Evolutionary conservation across 2,113 vertebrate genomes (phyloP).

Genomic region (Lepus europaeus): DNA sequence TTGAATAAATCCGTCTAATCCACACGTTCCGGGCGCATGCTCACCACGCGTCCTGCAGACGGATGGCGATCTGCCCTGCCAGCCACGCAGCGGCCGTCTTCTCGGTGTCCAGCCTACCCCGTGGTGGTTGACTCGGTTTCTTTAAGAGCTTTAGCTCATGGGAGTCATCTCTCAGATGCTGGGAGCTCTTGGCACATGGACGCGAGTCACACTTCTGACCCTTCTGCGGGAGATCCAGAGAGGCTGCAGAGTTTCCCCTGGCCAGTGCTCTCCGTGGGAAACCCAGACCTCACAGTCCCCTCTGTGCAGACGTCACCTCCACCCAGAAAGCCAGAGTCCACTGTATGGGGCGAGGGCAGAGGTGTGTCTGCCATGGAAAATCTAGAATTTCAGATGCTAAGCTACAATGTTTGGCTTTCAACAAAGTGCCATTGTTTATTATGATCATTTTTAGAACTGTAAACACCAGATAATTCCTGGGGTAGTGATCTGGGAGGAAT

Average conservation of each 20-base stretch:
- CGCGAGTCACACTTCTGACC: neutral
- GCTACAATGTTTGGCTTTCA: constrained; percentile 48
- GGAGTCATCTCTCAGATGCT: neutral
- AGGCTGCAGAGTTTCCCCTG: neutral
- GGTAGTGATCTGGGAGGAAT: constrained; percentile 57
- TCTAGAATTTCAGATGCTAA: constrained; percentile 43
- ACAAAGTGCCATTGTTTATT: constrained; percentile 68
- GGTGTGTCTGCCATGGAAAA: constrained; percentile 13
- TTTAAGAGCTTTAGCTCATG: neutral
- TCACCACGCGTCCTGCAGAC: neutral
- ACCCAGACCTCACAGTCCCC: neutral
- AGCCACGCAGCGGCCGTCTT: neutral
- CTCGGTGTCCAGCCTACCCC: neutral
- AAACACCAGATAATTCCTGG: constrained; percentile 68
- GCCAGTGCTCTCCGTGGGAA: neutral
- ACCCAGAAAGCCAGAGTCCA: neutral
- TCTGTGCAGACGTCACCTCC: neutral
- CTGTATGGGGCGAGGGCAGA: neutral
- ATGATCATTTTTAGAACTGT: constrained; percentile 72
- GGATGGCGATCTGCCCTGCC: neutral
- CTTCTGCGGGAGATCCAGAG: neutral
- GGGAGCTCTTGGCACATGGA: neutral
- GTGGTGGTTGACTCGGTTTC: neutral
- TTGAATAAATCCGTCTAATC: neutral
- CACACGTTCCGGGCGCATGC: fast-evolving